These are phyloP conservation scores for Sminthurinus signatus DNA, from an alignment of 1,140 invertebrate species.

Conservation along the genomic window DNA sequence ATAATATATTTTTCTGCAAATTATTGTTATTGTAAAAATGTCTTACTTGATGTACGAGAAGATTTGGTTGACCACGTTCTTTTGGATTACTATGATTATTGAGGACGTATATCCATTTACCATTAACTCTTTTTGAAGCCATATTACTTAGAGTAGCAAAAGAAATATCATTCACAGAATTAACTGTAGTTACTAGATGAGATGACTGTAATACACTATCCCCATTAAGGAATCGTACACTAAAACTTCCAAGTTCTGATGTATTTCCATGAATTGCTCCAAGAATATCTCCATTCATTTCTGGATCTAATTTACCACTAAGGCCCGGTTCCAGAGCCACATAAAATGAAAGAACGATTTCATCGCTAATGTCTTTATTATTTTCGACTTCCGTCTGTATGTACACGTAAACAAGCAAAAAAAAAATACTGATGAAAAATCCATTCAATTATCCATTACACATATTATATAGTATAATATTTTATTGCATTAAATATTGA, in stretches of 20 bases:
- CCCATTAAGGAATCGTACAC: slow-evolving; percentile 46
- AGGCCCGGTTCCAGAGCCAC: slow-evolving; percentile 64
- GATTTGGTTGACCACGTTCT: slow-evolving; percentile 21
- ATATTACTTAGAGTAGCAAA: slow-evolving; percentile 18
- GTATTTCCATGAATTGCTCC: slow-evolving; percentile 70
- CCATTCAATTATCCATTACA: background rate
- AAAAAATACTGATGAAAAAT: no score
- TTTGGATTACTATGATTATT: slow-evolving; percentile 13
- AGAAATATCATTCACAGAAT: slow-evolving; percentile 33
- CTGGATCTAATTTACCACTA: slow-evolving; percentile 55
- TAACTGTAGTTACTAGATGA: slow-evolving; percentile 21
- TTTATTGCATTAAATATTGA: no score
- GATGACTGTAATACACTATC: slow-evolving; percentile 19
- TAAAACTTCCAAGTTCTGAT: slow-evolving; percentile 70
- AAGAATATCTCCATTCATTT: slow-evolving; percentile 51
- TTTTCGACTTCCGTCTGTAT: slow-evolving; percentile 2
- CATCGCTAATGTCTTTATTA: slow-evolving; percentile 10
- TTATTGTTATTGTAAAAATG: background rate
- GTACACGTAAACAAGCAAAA: background rate
- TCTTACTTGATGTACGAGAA: slow-evolving; percentile 30
- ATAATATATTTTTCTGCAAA: no score
- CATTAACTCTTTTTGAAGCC: slow-evolving; percentile 10
- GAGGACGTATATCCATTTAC: slow-evolving; percentile 21
- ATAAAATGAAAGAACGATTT: slow-evolving; percentile 62
- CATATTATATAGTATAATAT: no score